These are phyloP conservation scores for Ectemnius lituratus DNA, from an alignment of 2,888 invertebrate genomes.

Conservation along the genomic window DNA sequence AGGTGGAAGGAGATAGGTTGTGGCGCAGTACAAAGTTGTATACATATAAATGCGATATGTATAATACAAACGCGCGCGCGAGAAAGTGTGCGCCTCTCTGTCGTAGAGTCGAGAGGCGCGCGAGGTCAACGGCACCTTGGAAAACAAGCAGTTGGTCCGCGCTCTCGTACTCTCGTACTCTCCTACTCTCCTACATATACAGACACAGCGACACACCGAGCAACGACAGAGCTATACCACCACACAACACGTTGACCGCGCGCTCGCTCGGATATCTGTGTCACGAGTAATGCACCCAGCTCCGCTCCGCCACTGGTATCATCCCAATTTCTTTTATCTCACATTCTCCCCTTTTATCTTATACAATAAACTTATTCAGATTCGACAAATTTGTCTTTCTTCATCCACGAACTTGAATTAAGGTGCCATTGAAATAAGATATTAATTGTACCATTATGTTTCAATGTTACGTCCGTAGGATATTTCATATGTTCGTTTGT, in stretches of 20 bases:
- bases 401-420: no score
- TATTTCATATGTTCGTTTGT: no score
- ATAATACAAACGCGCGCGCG: slow-evolving; percentile 12
- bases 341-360: not conserved
- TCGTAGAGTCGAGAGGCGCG: slow-evolving; percentile 13
- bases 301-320: slow-evolving; percentile 30
- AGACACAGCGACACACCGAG: no score
- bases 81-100: slow-evolving; percentile 41
- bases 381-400: no score
- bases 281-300: slow-evolving; percentile 28
- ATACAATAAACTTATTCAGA: no score
- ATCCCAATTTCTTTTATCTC: slow-evolving; percentile 36
- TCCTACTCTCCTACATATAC: no score
- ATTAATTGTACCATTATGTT: no score
- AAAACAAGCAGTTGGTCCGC: slow-evolving; percentile 54
- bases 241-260: slow-evolving; percentile 9
- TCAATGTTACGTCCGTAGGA: no score
- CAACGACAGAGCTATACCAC: no score
- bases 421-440: no score
- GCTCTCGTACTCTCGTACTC: slow-evolving; percentile 1
- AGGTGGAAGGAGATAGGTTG: not conserved
- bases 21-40: not conserved
- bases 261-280: not conserved
- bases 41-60: not conserved
- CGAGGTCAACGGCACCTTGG: slow-evolving; percentile 66